Percentiles rank a stretch among this genome's conserved stretches.
These are phyloP conservation scores for Scrobipalpa atriplicella DNA, from an alignment of 2,888 invertebrate genomes.

Conservation along the genomic window DNA sequence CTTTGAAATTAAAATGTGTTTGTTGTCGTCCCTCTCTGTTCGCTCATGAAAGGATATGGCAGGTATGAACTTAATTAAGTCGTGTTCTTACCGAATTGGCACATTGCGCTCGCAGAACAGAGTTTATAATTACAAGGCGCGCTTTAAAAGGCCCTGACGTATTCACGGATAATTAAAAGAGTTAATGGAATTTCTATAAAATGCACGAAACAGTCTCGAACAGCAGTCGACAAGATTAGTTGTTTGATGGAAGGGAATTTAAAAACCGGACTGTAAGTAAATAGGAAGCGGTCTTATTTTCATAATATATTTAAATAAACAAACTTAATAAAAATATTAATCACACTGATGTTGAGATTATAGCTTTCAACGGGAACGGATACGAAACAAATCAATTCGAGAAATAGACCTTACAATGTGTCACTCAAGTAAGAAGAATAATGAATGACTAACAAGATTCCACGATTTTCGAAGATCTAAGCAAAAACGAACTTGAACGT, in stretches of 20 bases:
- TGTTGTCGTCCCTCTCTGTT: no score
- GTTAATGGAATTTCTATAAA: slow-evolving; percentile 38
- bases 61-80: no score
- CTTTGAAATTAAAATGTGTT: no score
- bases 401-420: slow-evolving; percentile 8
- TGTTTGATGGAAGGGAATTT: background rate
- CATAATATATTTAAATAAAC: no score
- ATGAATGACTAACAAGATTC: slow-evolving; percentile 54
- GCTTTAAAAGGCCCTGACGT: slow-evolving; percentile 30
- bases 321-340: no score
- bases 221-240: background rate
- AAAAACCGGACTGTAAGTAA: no score
- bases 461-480: slow-evolving; percentile 48
- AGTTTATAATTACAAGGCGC: slow-evolving; percentile 21
- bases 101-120: background rate
- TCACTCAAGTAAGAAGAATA: slow-evolving; percentile 34
- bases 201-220: background rate
- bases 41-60: no score
- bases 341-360: no score
- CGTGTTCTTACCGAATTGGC: no score
- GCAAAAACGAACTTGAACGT: slow-evolving; percentile 49
- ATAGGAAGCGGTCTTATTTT: no score
- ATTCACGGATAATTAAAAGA: slow-evolving; percentile 41
- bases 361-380: no score
- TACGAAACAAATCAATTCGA: background rate